Evolutionary conservation across 2,113 vertebrate genomes (phyloP).

Genomic region (Bungarus multicinctus): DNA sequence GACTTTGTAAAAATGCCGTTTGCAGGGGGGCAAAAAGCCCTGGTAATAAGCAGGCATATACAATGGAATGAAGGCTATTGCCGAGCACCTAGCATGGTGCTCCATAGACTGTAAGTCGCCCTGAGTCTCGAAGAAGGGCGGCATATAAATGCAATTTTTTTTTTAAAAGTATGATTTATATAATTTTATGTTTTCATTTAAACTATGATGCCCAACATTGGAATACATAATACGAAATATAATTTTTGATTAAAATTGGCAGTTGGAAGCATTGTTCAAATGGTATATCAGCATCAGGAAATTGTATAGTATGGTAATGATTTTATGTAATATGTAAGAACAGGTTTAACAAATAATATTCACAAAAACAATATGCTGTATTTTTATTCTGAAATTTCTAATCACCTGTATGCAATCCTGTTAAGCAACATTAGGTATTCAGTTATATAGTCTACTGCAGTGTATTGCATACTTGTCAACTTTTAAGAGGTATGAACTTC

Average conservation of each 20-base stretch:
- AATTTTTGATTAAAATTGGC: not conserved
- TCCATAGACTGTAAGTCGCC: too few species aligned
- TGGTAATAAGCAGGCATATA: too few species aligned
- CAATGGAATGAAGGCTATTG: too few species aligned
- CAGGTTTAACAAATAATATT: not conserved
- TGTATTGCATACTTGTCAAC: not conserved
- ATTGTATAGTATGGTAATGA: not conserved
- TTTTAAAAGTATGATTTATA: not conserved
- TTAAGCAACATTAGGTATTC: not conserved
- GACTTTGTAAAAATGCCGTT: too few species aligned
- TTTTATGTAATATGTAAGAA: not conserved
- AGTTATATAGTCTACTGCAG: not conserved
- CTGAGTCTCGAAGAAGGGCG: too few species aligned
- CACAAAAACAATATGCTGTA: not conserved
- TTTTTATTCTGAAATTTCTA: not conserved
- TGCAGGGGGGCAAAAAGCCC: too few species aligned
- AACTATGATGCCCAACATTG: not conserved
- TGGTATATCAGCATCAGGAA: not conserved
- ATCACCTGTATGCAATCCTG: not conserved
- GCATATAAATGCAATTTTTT: too few species aligned
- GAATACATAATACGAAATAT: not conserved
- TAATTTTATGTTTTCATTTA: not conserved
- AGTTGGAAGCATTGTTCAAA: not conserved
- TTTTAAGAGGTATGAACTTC: not conserved
- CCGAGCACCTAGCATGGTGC: too few species aligned